A percentile compares a stretch with the other conserved stretches of the same genome.
Conservation (phyloP, 2,888 invertebrate species). For the Drosophila merina region DNA sequence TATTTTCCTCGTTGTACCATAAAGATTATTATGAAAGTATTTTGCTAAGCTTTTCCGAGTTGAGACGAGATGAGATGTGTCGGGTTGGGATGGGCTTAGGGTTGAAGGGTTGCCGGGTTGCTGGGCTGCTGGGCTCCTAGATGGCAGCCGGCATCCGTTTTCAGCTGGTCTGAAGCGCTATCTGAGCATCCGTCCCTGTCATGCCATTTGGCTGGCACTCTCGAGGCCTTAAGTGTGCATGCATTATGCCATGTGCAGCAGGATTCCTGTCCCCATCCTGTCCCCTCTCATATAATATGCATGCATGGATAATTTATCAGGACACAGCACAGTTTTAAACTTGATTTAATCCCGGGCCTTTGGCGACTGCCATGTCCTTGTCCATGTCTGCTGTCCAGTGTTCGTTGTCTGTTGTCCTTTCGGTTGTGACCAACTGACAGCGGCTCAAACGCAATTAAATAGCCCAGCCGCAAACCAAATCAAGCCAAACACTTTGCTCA, state of each 20-base stretch:
- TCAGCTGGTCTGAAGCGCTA: constrained; percentile 37
- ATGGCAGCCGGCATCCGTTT: constrained; percentile 16
- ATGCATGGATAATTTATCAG: constrained; percentile 45
- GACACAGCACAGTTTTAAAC: constrained; percentile 34
- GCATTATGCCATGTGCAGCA: constrained; percentile 54
- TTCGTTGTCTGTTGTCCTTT: not conserved
- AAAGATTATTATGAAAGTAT: constrained; percentile 75
- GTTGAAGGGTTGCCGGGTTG: not conserved
- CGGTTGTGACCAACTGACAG: constrained; percentile 25
- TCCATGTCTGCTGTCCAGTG: constrained; percentile 1
- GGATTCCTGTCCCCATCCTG: constrained; percentile 1
- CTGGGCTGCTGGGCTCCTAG: not conserved
- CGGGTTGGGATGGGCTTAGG: constrained; percentile 19
- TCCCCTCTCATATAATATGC: constrained; percentile 12
- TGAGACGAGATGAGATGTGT: constrained; percentile 35
- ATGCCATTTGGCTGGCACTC: constrained; percentile 64
- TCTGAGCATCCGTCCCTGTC: constrained; percentile 59
- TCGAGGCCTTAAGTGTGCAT: constrained; percentile 63
- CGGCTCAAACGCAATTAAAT: constrained; percentile 47
- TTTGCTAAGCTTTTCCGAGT: constrained; percentile 61
- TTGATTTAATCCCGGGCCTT: constrained; percentile 38
- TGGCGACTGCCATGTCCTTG: constrained; percentile 4
- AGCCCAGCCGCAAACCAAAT: constrained; percentile 28
- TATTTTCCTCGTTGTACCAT: constrained; percentile 61
- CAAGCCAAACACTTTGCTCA: constrained; percentile 17